phyloP scores from a whole-genome alignment of 2,113 vertebrate species.

The Nycticryphes semicollaris region DNA sequence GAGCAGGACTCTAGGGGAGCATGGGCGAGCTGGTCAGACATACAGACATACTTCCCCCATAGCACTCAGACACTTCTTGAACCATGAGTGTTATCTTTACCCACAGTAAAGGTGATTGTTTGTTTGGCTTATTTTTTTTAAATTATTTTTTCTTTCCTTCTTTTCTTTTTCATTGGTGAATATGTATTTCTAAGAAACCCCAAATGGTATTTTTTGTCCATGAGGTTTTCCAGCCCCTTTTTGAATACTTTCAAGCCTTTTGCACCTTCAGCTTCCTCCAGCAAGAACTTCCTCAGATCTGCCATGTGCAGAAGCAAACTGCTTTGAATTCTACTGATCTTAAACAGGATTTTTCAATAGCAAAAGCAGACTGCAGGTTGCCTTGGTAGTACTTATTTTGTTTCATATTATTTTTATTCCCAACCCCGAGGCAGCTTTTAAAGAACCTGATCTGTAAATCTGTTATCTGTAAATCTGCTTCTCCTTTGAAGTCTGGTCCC shows the following conservation, averaged over 20 bases:
- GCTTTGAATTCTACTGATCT: background rate
- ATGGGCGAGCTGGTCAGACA: background rate
- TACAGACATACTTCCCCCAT: background rate
- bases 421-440: slow-evolving; percentile 8
- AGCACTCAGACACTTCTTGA: background rate
- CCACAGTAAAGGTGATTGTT: background rate
- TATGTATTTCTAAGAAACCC: background rate
- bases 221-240: background rate
- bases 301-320: background rate
- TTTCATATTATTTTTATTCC: background rate
- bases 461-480: slow-evolving; percentile 1
- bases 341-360: background rate
- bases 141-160: rapidly evolving
- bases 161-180: background rate
- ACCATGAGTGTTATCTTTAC: background rate
- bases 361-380: background rate
- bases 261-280: background rate
- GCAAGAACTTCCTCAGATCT: background rate
- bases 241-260: background rate
- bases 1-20: background rate
- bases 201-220: background rate
- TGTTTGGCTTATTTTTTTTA: background rate
- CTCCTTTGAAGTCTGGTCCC: background rate
- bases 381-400: background rate
- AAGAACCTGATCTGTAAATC: background rate